Percentiles rank a stretch among this genome's conserved stretches.
Evolutionary conservation across 2,888 invertebrate genomes (phyloP).

Genomic region (Hybos culiciformis): DNA sequence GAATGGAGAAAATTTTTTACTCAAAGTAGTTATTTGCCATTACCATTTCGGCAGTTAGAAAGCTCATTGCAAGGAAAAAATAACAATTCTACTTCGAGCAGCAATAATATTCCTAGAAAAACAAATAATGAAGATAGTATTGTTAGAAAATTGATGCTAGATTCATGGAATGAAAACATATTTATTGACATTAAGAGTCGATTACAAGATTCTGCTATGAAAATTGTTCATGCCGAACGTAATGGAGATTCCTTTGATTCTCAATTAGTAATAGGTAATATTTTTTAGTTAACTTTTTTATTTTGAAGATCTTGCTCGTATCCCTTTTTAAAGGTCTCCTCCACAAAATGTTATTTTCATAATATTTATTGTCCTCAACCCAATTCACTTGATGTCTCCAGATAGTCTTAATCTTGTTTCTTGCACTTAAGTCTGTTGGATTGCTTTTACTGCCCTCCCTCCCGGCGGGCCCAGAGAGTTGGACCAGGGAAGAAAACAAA

Average conservation of each 20-base stretch:
- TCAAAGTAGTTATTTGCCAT: conserved; percentile 92
- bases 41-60: conserved; percentile 89
- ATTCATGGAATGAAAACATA: conserved; percentile 96
- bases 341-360: too few species aligned
- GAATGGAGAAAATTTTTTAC: conserved; percentile 99
- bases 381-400: too few species aligned
- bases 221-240: conserved; percentile 88
- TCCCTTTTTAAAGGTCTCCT: too few species aligned
- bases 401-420: too few species aligned
- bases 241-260: conserved; percentile 98
- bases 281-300: too few species aligned
- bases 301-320: too few species aligned
- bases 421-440: too few species aligned
- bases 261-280: conserved; percentile 88
- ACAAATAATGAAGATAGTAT: conserved; percentile 71
- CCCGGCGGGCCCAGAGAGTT: too few species aligned
- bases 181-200: conserved; percentile 90
- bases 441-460: too few species aligned
- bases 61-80: conserved; percentile 61
- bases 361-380: too few species aligned
- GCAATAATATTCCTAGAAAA: conserved; percentile 37
- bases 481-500: too few species aligned
- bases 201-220: conserved; percentile 92
- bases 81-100: conserved; percentile 30
- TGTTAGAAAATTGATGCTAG: conserved; percentile 90